Base-by-base conservation (phyloP, 2,797 vertebrate genomes). In the Chelmon rostratus region DNA sequence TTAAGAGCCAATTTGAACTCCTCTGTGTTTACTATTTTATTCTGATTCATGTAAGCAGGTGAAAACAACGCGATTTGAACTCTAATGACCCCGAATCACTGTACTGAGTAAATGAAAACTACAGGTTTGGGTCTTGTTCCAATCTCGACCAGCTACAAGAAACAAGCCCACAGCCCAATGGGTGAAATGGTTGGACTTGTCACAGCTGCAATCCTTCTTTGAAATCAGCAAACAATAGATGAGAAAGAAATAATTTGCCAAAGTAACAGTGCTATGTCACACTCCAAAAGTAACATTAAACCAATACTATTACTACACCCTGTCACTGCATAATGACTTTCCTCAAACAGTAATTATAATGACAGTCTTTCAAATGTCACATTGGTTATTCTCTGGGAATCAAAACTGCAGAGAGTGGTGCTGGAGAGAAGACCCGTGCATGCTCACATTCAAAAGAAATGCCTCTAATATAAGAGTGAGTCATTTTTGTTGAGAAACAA, bases 331-430 rank as follows among this genome's bases (percentile, higher is more conserved):
- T 67, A 68, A 68, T 68, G 63, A 53, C 53, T 64, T 76, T 72
- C 33, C 31, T 83, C 63, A 83, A 86, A 77, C 54, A 78, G 35
- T 78, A 69, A 81, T 85, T 81, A 79, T 62, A 57, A 76, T 73
- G 35, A 72, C 86, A 81, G 16, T 25, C 69, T 78, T 66, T 86
- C 33, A 85, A 88, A 89, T 82, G 73, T 81, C 68, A 85, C 59
- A 58, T 16, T 72, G 66, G 69, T 59, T 46, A 12, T 11, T 47
- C n/a, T 64, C 23, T 65, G 28, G 7, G 67, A 78, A 66, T 68
- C 15, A 70, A 63, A 67, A 68, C 53, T 44, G 56, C 42, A 50
- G n/a, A 75, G 69, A 64, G 56, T 49, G 52, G 67, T 38, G 5
- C 35, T 23, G 38, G n/a, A 57, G 63, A 59, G 9, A 76, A 8